Evolutionary conservation across 2,797 vertebrate genomes (phyloP).

Genomic region (Esox masquinongy): DNA sequence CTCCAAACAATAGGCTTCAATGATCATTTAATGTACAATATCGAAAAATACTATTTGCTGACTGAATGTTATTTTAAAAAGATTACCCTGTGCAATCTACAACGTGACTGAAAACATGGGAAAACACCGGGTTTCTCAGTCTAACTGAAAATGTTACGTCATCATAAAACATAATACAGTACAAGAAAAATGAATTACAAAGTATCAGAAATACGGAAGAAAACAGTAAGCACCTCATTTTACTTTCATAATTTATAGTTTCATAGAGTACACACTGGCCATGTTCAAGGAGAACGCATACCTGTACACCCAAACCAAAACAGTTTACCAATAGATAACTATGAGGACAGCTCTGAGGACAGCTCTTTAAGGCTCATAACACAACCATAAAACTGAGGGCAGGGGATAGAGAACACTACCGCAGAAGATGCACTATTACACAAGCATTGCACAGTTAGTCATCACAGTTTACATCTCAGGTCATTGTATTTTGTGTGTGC

Average conservation of each 20-base stretch:
- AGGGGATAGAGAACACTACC: conserved; percentile 25
- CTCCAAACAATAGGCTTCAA: conserved; percentile 51
- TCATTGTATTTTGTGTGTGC: conserved; percentile 14
- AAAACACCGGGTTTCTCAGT: too few species aligned
- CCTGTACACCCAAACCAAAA: conserved; percentile 35
- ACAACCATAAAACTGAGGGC: conserved; percentile 37
- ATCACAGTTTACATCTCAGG: conserved; percentile 18
- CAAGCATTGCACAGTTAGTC: conserved; percentile 43
- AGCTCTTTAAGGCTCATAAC: conserved; percentile 54
- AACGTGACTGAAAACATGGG: conserved; percentile 41
- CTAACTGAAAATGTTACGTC: neutral
- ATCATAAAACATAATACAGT: conserved; percentile 14
- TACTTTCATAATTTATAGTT: conserved; percentile 7
- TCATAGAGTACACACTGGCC: conserved; percentile 15
- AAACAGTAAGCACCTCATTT: conserved; percentile 25
- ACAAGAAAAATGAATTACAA: conserved; percentile 5
- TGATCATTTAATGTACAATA: conserved; percentile 62
- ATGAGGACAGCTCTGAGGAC: conserved; percentile 31
- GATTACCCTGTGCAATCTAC: conserved; percentile 36
- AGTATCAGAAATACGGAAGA: conserved; percentile 16
- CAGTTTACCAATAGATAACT: conserved; percentile 41
- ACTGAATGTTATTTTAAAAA: conserved; percentile 52
- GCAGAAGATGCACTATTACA: conserved; percentile 42
- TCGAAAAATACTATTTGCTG: conserved; percentile 67
- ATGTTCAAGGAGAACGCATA: conserved; percentile 28